phyloP scores from a whole-genome alignment of 37 sponge, comb jelly and placozoan genomes.

The Trichoplax adhaerens region DNA sequence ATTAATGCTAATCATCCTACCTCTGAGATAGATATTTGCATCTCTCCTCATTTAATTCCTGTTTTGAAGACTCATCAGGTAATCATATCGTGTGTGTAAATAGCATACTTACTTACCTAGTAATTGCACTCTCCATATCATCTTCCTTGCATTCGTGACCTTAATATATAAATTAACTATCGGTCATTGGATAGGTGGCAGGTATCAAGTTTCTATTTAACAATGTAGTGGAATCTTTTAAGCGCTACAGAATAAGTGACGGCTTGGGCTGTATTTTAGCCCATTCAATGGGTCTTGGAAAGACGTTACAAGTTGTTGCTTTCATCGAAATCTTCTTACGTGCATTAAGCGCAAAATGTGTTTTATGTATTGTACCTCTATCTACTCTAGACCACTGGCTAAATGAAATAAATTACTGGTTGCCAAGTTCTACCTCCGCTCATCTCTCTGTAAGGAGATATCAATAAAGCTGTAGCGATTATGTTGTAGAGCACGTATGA shows the following conservation, averaged over 20 bases:
- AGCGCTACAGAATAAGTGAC: not conserved
- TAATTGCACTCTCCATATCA: too few relatives aligned
- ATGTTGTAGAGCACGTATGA: not conserved
- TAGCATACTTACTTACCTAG: too few relatives aligned
- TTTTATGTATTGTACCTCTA: slow-evolving; percentile 80
- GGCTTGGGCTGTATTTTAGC: slow-evolving; percentile 97
- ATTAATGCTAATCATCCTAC: slow-evolving; percentile 54
- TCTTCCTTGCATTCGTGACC: too few relatives aligned
- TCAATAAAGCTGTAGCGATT: not conserved
- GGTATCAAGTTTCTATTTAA: slow-evolving; percentile 90
- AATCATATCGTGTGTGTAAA: too few relatives aligned
- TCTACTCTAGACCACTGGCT: slow-evolving; percentile 95
- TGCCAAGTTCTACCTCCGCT: slow-evolving; percentile 24
- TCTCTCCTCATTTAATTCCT: slow-evolving; percentile 57
- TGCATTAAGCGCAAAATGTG: slow-evolving; percentile 47
- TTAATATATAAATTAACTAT: not conserved
- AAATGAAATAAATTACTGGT: slow-evolving; percentile 78
- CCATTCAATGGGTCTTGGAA: slow-evolving; percentile 97
- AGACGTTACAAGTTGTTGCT: slow-evolving; percentile 75
- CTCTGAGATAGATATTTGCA: slow-evolving; percentile 48
- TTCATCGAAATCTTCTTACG: slow-evolving; percentile 79
- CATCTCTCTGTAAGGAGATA: slow-evolving; percentile 3
- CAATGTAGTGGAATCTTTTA: slow-evolving; percentile 72
- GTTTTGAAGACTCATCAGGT: slow-evolving; percentile 82
- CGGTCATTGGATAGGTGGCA: too few relatives aligned